Evolutionary conservation across 2,888 invertebrate species (phyloP), one percentile per base, ranked within the genome.

Genomic region (Philonicus albiceps): DNA sequence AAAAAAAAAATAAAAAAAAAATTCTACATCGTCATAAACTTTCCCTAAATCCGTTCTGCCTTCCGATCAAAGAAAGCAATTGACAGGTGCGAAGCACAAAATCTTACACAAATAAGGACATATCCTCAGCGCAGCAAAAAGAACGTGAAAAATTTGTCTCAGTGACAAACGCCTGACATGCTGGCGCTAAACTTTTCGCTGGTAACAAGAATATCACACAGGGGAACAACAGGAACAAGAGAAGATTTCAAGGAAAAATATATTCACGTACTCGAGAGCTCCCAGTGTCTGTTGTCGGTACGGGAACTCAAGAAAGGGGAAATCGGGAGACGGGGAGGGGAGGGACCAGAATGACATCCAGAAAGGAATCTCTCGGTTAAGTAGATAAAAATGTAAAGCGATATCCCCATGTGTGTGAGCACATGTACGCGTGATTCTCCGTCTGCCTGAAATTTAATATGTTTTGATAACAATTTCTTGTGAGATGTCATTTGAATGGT

Each of bases 321-420:
- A n/a, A n/a, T n/a, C n/a, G n/a, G n/a, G n/a, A n/a, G 22, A 49
- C 22, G 1, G 13, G 22, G 49, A 13, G 19, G n/a, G n/a, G 19
- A 13, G 55, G 55, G 55, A 55, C 22, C 22, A 19, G 64, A 64
- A 64, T 27, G 64, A 64, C 64, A 64, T 27, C 64, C 64, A 64
- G 64, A 64, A 22, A 64, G 22, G 53, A 80, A 53, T 80, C 80
- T 80, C 43, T 78, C 37, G 72, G 72, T 55, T 37, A 83, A 16
- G 72, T 83, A 64, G 83, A 83, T 83, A 83, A 83, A 83, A 83
- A 83, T 83, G 83, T 83, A 64, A 64, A 83, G n/a, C 72, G 83
- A 83, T 72, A 83, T 55, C 83, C n/a, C n/a, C 34, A 7, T 37
- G 80, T 53, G 40, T 40, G 40, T 1, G 40, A 34, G 76, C 40